These are phyloP conservation scores for Cylloceria caligata DNA, from an alignment of 2,888 invertebrate species.

Conservation along the genomic window DNA sequence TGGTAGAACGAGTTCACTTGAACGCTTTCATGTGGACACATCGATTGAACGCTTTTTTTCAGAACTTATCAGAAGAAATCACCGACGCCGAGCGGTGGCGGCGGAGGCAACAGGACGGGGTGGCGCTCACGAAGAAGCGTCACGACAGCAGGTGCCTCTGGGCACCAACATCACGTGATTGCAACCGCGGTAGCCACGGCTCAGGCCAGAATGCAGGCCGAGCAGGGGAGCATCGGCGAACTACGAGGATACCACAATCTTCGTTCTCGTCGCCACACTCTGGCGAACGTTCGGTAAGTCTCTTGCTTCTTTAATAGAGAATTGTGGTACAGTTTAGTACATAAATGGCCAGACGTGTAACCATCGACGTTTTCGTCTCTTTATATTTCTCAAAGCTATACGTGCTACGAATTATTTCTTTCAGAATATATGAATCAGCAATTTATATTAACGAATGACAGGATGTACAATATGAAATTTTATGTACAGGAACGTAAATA, in stretches of 20 bases:
- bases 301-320: background rate
- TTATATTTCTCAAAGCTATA: background rate
- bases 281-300: slow-evolving; percentile 97
- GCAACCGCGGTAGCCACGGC: slow-evolving; percentile 83
- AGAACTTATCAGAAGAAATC: slow-evolving; percentile 84
- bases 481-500: slow-evolving; percentile 20
- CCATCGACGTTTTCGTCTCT: background rate
- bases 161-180: slow-evolving; percentile 83
- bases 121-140: slow-evolving; percentile 83
- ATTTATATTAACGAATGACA: slow-evolving; percentile 3
- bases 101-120: slow-evolving; percentile 80
- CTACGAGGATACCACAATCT: slow-evolving; percentile 95
- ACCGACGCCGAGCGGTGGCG: slow-evolving; percentile 81
- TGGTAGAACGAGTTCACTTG: slow-evolving; percentile 1
- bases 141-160: slow-evolving; percentile 82
- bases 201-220: slow-evolving; percentile 93
- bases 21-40: slow-evolving; percentile 16
- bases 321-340: background rate
- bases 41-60: slow-evolving; percentile 58
- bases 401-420: background rate
- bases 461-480: background rate
- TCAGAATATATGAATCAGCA: background rate
- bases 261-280: slow-evolving; percentile 94
- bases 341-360: slow-evolving; percentile 58
- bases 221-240: slow-evolving; percentile 96